Base-by-base conservation (phyloP, 2,888 invertebrate species). In the Ryuthela nishihirai region DNA sequence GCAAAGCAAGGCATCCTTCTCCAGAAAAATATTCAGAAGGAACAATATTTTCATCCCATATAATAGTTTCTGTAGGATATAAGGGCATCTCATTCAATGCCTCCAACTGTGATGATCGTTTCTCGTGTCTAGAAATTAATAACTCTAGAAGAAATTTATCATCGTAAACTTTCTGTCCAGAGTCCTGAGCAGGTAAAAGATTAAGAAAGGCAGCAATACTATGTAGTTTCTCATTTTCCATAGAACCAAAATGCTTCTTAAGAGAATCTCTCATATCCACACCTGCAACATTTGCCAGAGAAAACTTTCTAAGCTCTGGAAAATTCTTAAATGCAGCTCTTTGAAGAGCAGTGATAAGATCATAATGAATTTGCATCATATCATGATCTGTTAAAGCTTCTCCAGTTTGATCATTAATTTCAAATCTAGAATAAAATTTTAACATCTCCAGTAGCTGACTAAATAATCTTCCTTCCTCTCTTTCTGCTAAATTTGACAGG, bases 11-110 rank as follows among this genome's bases (percentile, higher is more conserved):
- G 68, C 92, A 92, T 18, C 88, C 92, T 74, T 98, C 97, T 0
- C 97, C 95, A 36, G 91, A 89, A 77, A 89, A 98, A 73, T 95
- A 95, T 70, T 98, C 95, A 0, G 93, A 89, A 0, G 99, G 99
- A 0, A 99, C 98, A 38, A 99, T 84, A 72, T 98, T 97, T 74
- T 99, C 97, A 75, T 99, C 93, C 99, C 99, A 99, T 68, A 99
- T 93, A 2, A 98, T 87, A 58, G 89, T 86, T 74, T 99, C 99
- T 0, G 95, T 98, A 0, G 99, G 99, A 73, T 99, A 99, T 0
- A 99, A 79, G 0, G 99, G 98, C 92, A 98, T 95, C 68, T 92
- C 88, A 74, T 99, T 99, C 10, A 99, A 77, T 50, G 90, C 88
- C 72, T 97, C 92, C 48, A 98, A 76, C 71, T 99, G 97, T 0